Evolutionary conservation across 2,888 invertebrate species (phyloP).

Genomic region (Leptopilina myrica): DNA sequence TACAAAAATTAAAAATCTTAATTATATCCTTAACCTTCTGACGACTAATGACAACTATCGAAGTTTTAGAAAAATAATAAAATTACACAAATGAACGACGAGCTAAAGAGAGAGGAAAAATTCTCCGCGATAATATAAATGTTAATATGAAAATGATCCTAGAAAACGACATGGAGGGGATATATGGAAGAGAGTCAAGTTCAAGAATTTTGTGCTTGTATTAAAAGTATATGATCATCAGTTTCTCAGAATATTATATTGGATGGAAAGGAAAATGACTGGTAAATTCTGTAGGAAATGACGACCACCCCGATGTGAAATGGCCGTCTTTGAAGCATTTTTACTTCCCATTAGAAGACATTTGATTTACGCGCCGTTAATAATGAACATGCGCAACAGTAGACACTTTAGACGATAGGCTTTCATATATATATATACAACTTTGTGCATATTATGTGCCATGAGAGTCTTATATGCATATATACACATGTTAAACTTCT

Average conservation of each 20-base stretch:
- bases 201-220: conserved; percentile 14
- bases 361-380: conserved; percentile 57
- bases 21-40: too few relatives aligned
- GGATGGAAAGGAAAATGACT: conserved; percentile 19
- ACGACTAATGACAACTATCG: too few relatives aligned
- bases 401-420: conserved; percentile 41
- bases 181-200: not conserved
- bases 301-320: conserved; percentile 47
- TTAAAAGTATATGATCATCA: conserved; percentile 20
- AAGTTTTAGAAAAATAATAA: not conserved
- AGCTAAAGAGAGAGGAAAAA: not conserved
- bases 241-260: conserved; percentile 25
- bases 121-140: too few relatives aligned
- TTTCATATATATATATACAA: conserved; percentile 49
- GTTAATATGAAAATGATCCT: too few relatives aligned
- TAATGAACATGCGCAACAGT: conserved; percentile 50
- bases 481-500: conserved; percentile 39
- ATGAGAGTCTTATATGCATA: too few relatives aligned
- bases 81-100: too few relatives aligned
- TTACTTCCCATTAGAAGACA: conserved; percentile 45
- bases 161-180: not conserved
- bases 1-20: too few relatives aligned
- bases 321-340: conserved; percentile 49
- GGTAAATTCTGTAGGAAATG: conserved; percentile 26
- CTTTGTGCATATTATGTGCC: not conserved